Conservation (phyloP, 2,113 vertebrate species). For the rat (Rattus norvegicus) region DNA sequence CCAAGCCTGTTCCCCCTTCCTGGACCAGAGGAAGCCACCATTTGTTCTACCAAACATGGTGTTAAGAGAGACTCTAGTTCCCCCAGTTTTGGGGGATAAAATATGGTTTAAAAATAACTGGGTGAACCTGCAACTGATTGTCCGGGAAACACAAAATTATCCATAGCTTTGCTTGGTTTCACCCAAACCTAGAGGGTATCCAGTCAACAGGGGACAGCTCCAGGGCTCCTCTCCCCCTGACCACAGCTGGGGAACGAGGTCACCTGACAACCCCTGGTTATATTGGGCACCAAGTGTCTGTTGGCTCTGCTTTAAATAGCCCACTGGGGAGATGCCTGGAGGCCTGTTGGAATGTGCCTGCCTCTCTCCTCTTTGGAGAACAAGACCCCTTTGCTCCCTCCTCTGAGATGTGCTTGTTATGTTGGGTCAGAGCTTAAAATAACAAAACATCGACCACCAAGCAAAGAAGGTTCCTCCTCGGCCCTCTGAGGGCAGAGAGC, state of each 20-base stretch:
- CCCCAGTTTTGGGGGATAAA: not conserved
- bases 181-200: not conserved
- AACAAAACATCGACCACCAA: not conserved
- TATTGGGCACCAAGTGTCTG: slow-evolving; percentile 34
- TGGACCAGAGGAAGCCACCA: not conserved
- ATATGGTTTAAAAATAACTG: not conserved
- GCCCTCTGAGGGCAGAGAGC: not conserved
- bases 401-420: not conserved
- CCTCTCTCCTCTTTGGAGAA: not conserved
- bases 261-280: slow-evolving; percentile 65
- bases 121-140: not conserved
- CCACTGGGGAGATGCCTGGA: slow-evolving; percentile 23
- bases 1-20: not conserved
- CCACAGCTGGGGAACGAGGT: slow-evolving; percentile 27
- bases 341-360: slow-evolving; percentile 60
- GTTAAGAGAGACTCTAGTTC: not conserved
- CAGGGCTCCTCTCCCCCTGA: not conserved
- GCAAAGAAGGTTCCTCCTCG: not conserved
- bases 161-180: not conserved
- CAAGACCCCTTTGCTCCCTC: not conserved
- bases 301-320: slow-evolving; percentile 76
- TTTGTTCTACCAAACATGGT: not conserved
- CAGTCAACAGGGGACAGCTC: no score
- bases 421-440: not conserved
- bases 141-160: not conserved